phyloP scores from a whole-genome alignment of 2,888 invertebrate genomes.

The Oscheius sp. region DNA sequence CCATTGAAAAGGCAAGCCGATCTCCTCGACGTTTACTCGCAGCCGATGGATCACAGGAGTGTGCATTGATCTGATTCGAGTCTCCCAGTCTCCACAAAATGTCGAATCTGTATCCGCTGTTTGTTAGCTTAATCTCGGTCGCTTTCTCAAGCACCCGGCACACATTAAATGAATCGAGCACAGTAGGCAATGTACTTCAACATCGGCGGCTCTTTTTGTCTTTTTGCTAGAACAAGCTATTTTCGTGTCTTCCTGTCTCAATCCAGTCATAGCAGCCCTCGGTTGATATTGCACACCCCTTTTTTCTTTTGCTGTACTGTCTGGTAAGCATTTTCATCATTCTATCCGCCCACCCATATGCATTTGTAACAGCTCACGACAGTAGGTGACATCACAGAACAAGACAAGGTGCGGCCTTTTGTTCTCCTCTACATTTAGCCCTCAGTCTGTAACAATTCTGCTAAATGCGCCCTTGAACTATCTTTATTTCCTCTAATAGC shows the following conservation, averaged over 20 bases:
- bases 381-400: too few species aligned
- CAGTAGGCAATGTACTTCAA: slow-evolving; percentile 25
- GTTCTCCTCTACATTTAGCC: too few species aligned
- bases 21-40: background rate
- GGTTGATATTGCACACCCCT: too few species aligned
- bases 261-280: too few species aligned
- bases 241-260: background rate
- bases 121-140: slow-evolving; percentile 35
- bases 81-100: slow-evolving; percentile 5
- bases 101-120: slow-evolving; percentile 35
- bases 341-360: too few species aligned
- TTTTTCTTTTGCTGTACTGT: too few species aligned
- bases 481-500: too few species aligned
- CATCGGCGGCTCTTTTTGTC: slow-evolving; percentile 27
- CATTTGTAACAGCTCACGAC: too few species aligned
- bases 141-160: slow-evolving; percentile 36
- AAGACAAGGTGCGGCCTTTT: too few species aligned
- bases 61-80: slow-evolving; percentile 6
- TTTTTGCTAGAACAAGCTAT: background rate
- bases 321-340: too few species aligned
- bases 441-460: too few species aligned
- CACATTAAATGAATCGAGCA: slow-evolving; percentile 37
- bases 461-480: too few species aligned
- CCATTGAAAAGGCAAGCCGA: background rate
- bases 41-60: background rate